These are phyloP conservation scores for Nycticryphes semicollaris DNA, from an alignment of 2,113 vertebrate genomes.

Conservation along the genomic window DNA sequence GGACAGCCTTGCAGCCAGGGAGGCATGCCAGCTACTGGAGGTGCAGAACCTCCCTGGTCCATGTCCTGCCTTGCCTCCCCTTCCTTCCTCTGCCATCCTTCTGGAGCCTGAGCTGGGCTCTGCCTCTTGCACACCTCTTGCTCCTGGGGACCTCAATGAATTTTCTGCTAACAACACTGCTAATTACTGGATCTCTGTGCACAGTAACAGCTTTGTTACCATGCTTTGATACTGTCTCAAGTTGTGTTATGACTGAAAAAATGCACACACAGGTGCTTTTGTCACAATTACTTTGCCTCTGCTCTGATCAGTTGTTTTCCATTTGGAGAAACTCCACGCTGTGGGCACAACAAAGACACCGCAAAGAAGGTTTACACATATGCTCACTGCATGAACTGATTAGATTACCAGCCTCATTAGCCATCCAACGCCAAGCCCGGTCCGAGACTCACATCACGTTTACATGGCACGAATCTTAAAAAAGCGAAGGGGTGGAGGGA, in stretches of 20 bases:
- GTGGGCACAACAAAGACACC: neutral
- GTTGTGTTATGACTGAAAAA: neutral
- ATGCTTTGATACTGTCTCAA: neutral
- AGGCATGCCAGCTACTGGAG: neutral
- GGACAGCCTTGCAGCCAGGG: neutral
- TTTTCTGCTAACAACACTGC: fast-evolving
- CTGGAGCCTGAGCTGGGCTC: neutral
- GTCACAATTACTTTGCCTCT: neutral
- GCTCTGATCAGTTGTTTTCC: neutral
- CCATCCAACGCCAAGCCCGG: neutral
- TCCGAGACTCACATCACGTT: neutral
- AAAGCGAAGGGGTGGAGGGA: neutral
- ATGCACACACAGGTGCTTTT: neutral
- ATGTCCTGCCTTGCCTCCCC: fast-evolving
- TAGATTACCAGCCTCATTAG: neutral
- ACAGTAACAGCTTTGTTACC: neutral
- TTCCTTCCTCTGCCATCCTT: neutral
- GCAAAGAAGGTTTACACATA: neutral
- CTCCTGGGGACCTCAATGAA: neutral
- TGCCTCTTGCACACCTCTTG: neutral
- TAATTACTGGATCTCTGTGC: neutral
- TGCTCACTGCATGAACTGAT: neutral
- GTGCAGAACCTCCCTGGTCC: no score
- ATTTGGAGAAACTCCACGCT: fast-evolving
- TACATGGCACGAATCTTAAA: neutral